A percentile compares a stretch with the other conserved stretches of the same genome.
Evolutionary conservation across 2,797 vertebrate species (phyloP).

Genomic region (Amazona ochrocephala): DNA sequence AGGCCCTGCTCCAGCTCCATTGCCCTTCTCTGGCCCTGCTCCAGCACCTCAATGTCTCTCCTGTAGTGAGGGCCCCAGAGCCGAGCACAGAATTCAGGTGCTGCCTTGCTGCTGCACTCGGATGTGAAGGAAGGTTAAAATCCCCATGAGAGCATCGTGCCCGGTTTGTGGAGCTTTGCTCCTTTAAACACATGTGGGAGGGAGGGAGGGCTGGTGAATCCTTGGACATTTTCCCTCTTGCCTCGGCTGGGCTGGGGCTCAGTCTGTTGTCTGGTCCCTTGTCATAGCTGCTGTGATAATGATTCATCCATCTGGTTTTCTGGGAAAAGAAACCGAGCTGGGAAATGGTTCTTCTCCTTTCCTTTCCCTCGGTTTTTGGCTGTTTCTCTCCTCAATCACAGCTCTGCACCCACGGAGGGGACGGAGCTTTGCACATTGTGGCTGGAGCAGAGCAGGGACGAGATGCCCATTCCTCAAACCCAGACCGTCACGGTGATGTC

Average conservation of each 20-base stretch:
- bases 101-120: neutral
- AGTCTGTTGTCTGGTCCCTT: constrained; percentile 67
- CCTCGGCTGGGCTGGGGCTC: constrained; percentile 44
- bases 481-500: neutral
- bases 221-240: constrained; percentile 47
- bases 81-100: too few species aligned
- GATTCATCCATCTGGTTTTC: constrained; percentile 72
- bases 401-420: neutral
- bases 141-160: fast-evolving
- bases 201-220: constrained; percentile 35
- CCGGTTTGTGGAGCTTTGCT: neutral
- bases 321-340: constrained; percentile 62
- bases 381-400: neutral
- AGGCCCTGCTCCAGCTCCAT: too few species aligned
- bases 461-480: constrained; percentile 4
- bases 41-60: too few species aligned
- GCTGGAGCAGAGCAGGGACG: neutral
- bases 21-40: too few species aligned
- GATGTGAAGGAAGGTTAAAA: neutral
- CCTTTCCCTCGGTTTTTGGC: neutral
- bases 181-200: constrained; percentile 49
- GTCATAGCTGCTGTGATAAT: constrained; percentile 63
- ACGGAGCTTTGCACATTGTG: neutral
- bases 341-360: neutral
- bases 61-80: too few species aligned